Evolutionary conservation across 2,888 invertebrate species (phyloP).

Genomic region (Stenurella melanura): DNA sequence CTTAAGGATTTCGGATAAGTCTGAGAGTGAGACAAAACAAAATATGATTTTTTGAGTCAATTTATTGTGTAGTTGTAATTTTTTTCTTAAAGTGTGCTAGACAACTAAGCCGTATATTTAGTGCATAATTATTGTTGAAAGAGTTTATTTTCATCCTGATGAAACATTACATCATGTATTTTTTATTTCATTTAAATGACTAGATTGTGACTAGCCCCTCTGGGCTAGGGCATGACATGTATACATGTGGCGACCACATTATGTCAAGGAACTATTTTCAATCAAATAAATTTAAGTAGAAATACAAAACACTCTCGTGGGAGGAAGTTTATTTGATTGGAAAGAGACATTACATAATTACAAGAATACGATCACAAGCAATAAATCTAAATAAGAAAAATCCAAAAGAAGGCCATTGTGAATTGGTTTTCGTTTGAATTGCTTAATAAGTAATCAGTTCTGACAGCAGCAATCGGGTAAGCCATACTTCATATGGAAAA

Average conservation of each 20-base stretch:
- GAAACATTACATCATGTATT: too few relatives aligned
- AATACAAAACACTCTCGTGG: slow-evolving; percentile 23
- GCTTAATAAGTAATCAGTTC: slow-evolving; percentile 2
- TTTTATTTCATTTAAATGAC: background rate
- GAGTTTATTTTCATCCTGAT: too few relatives aligned
- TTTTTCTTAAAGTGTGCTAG: too few relatives aligned
- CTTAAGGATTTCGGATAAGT: too few relatives aligned
- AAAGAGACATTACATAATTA: slow-evolving; percentile 23
- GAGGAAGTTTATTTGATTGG: slow-evolving; percentile 27
- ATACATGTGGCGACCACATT: slow-evolving; percentile 20
- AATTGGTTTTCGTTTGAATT: slow-evolving; percentile 16
- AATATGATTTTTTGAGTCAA: too few relatives aligned
- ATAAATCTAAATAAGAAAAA: background rate
- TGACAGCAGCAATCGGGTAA: slow-evolving; percentile 17
- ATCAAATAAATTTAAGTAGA: slow-evolving; percentile 24
- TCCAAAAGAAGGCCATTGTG: slow-evolving; percentile 13
- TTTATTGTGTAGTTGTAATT: too few relatives aligned
- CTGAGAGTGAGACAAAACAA: too few relatives aligned
- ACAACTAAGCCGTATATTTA: too few relatives aligned
- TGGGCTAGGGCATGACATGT: background rate
- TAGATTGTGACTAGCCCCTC: background rate
- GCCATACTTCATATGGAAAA: slow-evolving; percentile 23
- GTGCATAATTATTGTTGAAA: too few relatives aligned
- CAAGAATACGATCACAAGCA: slow-evolving; percentile 1
- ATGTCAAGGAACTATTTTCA: slow-evolving; percentile 31